Conservation (phyloP, 2,113 vertebrate genomes). For the Pterophyllum scalare region DNA sequence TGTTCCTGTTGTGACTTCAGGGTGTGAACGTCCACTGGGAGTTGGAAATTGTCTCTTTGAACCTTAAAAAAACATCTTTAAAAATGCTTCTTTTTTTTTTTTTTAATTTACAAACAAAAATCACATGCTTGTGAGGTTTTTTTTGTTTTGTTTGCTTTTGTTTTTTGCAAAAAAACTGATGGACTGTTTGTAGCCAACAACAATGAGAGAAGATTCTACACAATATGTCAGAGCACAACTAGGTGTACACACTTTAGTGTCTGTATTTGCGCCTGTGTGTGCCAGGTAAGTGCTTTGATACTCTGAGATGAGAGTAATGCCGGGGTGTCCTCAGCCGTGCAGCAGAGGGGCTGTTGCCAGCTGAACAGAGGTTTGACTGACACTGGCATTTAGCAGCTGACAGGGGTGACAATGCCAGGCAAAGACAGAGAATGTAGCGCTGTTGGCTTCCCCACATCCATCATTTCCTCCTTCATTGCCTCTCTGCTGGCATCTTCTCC, state of each 20-base stretch:
- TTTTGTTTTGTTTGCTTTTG: not conserved
- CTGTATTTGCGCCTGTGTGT: not conserved
- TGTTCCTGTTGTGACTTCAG: not conserved
- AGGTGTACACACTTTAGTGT: not conserved
- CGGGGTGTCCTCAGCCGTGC: constrained; percentile 14
- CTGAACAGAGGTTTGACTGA: constrained; percentile 75
- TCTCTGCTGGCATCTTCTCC: constrained; percentile 24
- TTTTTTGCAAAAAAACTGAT: not conserved
- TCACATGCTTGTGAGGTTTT: not conserved
- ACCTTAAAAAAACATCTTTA: not conserved
- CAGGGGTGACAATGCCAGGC: constrained; percentile 63
- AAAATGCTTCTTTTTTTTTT: not conserved
- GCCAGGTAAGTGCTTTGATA: constrained; percentile 54
- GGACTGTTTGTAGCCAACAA: not conserved
- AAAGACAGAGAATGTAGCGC: constrained; percentile 74
- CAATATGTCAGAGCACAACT: not conserved
- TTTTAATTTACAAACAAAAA: not conserved
- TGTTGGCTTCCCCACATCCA: constrained; percentile 62
- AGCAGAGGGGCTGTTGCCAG: constrained; percentile 55
- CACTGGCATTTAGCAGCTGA: constrained; percentile 77
- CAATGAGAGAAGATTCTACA: not conserved
- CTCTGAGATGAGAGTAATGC: constrained; percentile 24
- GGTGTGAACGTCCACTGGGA: not conserved
- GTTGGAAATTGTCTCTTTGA: not conserved
- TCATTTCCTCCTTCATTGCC: constrained; percentile 46